Evolutionary conservation across 2,888 invertebrate species (phyloP).

Genomic region (Andrena marginata): DNA sequence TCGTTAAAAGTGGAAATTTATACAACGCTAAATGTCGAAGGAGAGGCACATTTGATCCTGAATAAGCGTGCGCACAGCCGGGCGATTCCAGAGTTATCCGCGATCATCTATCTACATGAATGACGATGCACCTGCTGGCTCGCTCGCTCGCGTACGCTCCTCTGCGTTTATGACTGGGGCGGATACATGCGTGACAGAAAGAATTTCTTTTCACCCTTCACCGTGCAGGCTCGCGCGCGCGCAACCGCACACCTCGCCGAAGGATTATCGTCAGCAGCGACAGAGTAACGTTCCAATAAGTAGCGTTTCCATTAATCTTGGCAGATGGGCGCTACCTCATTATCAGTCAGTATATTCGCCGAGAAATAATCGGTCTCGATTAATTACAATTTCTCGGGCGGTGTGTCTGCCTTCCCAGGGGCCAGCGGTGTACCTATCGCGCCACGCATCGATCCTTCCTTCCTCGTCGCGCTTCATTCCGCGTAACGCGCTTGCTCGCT

Average conservation of each 20-base stretch:
- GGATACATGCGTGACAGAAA: slow-evolving; percentile 58
- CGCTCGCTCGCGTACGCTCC: slow-evolving; percentile 24
- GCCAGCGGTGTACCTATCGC: no score
- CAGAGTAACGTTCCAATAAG: slow-evolving; percentile 39
- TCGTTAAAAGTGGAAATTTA: slow-evolving; percentile 70
- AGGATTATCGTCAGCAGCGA: slow-evolving; percentile 55
- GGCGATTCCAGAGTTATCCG: slow-evolving; percentile 68
- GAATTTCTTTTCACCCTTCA: slow-evolving; percentile 33
- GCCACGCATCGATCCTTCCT: no score
- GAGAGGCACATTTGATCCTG: slow-evolving; percentile 39
- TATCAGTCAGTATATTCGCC: slow-evolving; percentile 20
- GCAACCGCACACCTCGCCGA: slow-evolving; percentile 26
- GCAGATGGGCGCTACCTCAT: slow-evolving; percentile 42
- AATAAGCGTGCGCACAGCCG: slow-evolving; percentile 51
- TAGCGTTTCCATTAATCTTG: slow-evolving; percentile 42
- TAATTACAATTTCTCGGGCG: slow-evolving; percentile 26
- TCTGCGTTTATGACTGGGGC: slow-evolving; percentile 48
- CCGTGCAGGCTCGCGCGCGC: slow-evolving; percentile 6
- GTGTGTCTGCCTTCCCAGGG: background rate
- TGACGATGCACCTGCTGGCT: slow-evolving; percentile 73
- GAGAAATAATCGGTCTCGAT: slow-evolving; percentile 23
- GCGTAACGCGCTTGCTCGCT: no score
- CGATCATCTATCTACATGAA: slow-evolving; percentile 74
- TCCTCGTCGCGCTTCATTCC: no score
- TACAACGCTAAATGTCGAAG: slow-evolving; percentile 68